Conservation (phyloP, 1,140 invertebrate genomes). For the Parasteatoda tepidariorum region DNA sequence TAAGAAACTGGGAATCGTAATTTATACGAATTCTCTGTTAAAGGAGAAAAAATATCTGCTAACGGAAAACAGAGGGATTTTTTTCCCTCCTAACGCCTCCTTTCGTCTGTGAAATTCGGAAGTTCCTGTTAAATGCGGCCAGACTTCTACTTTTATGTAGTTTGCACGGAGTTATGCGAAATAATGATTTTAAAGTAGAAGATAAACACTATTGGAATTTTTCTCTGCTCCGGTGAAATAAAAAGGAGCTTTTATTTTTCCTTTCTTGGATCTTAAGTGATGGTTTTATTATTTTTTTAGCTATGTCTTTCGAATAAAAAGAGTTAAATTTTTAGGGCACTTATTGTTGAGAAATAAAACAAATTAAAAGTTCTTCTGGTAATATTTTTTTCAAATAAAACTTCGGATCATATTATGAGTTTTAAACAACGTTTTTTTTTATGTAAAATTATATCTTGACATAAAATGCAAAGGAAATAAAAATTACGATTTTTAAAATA, state of each 20-base stretch:
- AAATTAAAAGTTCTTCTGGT: neutral
- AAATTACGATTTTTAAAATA: too few relatives aligned
- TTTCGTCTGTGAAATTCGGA: neutral
- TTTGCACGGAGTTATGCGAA: slow-evolving; percentile 6
- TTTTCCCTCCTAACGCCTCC: neutral
- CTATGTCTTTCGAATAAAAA: neutral
- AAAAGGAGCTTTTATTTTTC: neutral
- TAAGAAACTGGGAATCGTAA: neutral
- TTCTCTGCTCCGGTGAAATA: neutral
- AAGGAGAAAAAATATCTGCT: neutral
- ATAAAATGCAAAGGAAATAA: too few relatives aligned
- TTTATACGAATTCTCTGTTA: neutral
- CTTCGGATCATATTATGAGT: neutral
- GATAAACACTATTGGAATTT: slow-evolving; percentile 17
- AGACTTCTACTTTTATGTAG: neutral
- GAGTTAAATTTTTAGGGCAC: neutral
- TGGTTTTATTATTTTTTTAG: neutral
- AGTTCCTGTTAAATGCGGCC: neutral
- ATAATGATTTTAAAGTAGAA: slow-evolving; percentile 17
- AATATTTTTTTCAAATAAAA: neutral
- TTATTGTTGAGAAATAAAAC: neutral
- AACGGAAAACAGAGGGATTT: neutral
- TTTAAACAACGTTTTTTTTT: neutral
- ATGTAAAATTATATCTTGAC: neutral
- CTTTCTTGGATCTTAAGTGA: neutral